These are phyloP conservation scores for Halyomorpha halys DNA, from an alignment of 1,140 invertebrate genomes.

Conservation along the genomic window DNA sequence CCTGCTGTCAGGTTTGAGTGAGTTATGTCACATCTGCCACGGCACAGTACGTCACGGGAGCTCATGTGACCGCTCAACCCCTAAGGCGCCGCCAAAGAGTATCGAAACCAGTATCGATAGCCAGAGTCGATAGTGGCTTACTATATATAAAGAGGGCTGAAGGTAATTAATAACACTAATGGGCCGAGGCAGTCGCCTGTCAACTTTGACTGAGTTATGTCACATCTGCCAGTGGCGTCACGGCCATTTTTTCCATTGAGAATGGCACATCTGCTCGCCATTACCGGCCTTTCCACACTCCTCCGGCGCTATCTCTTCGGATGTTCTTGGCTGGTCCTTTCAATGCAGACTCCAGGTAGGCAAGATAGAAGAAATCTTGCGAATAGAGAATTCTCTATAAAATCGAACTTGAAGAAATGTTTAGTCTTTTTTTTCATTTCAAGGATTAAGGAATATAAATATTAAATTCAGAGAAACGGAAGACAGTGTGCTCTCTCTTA, in stretches of 20 bases:
- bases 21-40: constrained; percentile 30
- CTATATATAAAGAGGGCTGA: constrained; percentile 12
- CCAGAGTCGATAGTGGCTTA: constrained; percentile 2
- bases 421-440: no score
- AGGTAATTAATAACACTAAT: constrained; percentile 30
- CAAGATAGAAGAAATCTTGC: no score
- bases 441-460: no score
- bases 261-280: constrained; percentile 8
- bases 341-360: no score
- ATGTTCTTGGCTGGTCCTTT: no score
- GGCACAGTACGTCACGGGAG: background rate
- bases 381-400: no score
- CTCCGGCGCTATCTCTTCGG: background rate
- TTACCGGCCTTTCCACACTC: constrained; percentile 11
- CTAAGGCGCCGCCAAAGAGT: background rate
- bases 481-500: no score
- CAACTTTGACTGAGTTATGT: constrained; percentile 28
- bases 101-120: no score
- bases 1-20: constrained; percentile 25
- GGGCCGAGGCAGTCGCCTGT: constrained; percentile 25
- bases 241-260: constrained; percentile 17
- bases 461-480: no score
- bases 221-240: constrained; percentile 24
- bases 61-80: no score
- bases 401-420: no score